Evolutionary conservation across 2,797 vertebrate species (phyloP).

Genomic region (Anas bernieri): DNA sequence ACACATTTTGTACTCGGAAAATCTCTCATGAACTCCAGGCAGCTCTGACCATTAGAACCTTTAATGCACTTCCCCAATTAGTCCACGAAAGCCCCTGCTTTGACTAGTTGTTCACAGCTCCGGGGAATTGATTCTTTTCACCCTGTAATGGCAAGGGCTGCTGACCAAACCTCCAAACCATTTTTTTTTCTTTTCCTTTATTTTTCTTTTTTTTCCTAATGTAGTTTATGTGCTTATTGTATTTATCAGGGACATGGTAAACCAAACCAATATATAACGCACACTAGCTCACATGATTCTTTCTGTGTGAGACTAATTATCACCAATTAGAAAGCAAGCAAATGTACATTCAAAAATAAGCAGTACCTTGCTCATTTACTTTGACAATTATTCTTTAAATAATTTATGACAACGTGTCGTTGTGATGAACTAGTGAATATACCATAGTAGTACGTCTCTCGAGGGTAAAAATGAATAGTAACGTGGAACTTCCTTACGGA

Average conservation of each 20-base stretch:
- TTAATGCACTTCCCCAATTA: neutral
- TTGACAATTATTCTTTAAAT: conserved; percentile 49
- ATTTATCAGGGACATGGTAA: conserved; percentile 13
- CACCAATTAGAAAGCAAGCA: conserved; percentile 36
- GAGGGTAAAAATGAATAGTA: neutral
- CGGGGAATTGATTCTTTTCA: neutral
- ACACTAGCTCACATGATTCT: conserved; percentile 35
- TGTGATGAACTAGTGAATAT: neutral
- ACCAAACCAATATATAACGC: neutral
- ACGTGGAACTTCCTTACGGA: neutral
- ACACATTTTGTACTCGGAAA: neutral
- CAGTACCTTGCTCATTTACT: neutral
- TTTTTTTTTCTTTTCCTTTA: neutral
- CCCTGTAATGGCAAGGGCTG: neutral
- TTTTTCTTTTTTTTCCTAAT: neutral
- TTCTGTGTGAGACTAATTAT: conserved; percentile 6
- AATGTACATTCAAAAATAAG: conserved; percentile 4
- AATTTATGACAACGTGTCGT: conserved; percentile 47
- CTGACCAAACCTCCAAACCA: neutral
- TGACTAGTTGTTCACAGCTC: neutral
- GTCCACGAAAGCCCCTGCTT: neutral
- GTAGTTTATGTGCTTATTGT: neutral
- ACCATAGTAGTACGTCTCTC: neutral
- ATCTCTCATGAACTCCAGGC: neutral
- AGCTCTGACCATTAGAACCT: neutral